Conservation (phyloP, 2,888 invertebrate genomes). For the Julus scandinavius region DNA sequence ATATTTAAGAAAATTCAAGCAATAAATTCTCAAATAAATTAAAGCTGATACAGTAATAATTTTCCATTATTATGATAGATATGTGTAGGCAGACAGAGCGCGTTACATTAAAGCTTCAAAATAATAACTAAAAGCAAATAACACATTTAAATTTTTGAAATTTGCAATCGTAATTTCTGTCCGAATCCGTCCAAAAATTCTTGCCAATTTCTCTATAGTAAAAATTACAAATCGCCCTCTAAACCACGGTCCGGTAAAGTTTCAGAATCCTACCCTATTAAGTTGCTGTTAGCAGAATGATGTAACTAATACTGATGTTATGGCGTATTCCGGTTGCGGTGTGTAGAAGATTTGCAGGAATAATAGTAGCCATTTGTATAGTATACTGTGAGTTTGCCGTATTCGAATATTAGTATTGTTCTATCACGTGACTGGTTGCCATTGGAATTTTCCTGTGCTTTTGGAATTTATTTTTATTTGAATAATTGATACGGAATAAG, state of each 20-base stretch:
- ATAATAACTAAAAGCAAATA: background rate
- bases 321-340: constrained; percentile 29
- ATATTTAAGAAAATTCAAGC: too few species aligned
- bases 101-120: background rate
- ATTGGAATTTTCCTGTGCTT: background rate
- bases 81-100: background rate
- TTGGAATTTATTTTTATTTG: background rate
- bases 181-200: constrained; percentile 36
- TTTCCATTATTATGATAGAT: too few species aligned
- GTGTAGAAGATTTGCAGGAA: constrained; percentile 21
- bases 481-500: background rate
- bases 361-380: constrained; percentile 4
- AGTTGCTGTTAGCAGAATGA: background rate
- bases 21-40: too few species aligned
- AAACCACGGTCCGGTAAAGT: background rate
- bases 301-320: background rate
- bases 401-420: constrained; percentile 31
- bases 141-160: background rate
- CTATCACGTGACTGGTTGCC: background rate
- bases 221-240: background rate
- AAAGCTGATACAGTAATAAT: too few species aligned
- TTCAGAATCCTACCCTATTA: background rate
- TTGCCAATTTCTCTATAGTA: background rate
- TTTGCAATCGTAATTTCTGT: background rate
- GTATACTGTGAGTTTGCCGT: constrained; percentile 1